Percentiles rank a stretch among this genome's conserved stretches.
Conservation (phyloP, 2,797 vertebrate genomes). For the Neostethus bicornis region DNA sequence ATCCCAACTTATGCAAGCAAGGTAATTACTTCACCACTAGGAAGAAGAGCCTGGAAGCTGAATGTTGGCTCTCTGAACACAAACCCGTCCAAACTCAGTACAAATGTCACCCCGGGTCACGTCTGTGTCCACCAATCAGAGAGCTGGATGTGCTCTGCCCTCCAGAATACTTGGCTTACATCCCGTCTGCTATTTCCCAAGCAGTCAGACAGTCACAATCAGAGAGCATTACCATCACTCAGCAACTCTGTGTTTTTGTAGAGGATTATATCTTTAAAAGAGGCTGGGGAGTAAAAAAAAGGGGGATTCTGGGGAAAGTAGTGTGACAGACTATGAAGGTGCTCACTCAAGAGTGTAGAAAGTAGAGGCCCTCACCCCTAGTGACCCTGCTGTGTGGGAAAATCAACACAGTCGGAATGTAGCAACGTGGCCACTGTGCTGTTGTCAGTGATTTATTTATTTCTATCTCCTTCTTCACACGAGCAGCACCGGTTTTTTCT, state of each 20-base stretch:
- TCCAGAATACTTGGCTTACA: constrained; percentile 34
- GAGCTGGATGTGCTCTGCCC: constrained; percentile 18
- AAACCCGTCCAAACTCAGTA: constrained; percentile 34
- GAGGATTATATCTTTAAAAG: constrained; percentile 76
- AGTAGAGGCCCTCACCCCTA: constrained; percentile 63
- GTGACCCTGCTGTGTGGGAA: constrained; percentile 76
- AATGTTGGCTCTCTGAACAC: constrained; percentile 44
- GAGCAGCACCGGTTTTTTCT: too few relatives aligned
- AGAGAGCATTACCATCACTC: constrained; percentile 73
- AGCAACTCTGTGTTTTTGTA: constrained; percentile 73
- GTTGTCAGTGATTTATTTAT: too few relatives aligned
- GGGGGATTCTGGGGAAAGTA: constrained; percentile 40
- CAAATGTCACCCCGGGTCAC: constrained; percentile 55
- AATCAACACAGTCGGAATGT: constrained; percentile 56
- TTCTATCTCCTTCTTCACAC: too few relatives aligned
- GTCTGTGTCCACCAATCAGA: constrained; percentile 55
- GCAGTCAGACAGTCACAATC: constrained; percentile 64
- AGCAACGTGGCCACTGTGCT: constrained; percentile 54
- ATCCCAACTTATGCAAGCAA: constrained; percentile 71
- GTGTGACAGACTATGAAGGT: constrained; percentile 71
- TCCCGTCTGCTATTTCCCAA: constrained; percentile 42
- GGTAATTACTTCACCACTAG: constrained; percentile 71
- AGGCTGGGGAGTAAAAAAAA: constrained; percentile 22
- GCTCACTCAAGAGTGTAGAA: constrained; percentile 74
- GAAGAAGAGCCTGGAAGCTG: constrained; percentile 60